These are phyloP conservation scores for Agapornis roseicollis DNA, from an alignment of 2,113 vertebrate species.

Conservation along the genomic window DNA sequence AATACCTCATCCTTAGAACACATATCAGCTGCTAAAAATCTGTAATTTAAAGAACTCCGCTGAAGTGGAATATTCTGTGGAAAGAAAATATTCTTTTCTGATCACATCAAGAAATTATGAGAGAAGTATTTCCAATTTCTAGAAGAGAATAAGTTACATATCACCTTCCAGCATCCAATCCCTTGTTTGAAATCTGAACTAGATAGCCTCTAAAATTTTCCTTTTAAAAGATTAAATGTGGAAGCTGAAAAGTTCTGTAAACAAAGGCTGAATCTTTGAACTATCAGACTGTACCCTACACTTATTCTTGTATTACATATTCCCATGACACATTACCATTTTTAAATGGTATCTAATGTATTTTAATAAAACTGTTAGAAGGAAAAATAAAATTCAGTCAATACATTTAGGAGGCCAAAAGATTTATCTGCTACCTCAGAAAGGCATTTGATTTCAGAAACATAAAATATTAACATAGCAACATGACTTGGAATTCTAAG, in stretches of 20 bases:
- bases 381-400: neutral
- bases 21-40: neutral
- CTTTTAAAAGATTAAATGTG: neutral
- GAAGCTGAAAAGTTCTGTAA: neutral
- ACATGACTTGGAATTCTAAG: neutral
- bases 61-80: neutral
- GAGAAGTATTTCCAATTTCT: neutral
- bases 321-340: neutral
- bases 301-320: neutral
- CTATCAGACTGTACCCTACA: neutral
- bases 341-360: neutral
- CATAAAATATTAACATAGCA: neutral
- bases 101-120: neutral
- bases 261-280: neutral
- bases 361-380: neutral
- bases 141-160: neutral
- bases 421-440: neutral
- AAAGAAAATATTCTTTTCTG: neutral
- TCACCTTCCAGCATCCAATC: neutral
- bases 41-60: neutral
- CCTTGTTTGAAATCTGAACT: neutral
- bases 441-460: constrained; percentile 5
- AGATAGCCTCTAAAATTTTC: neutral
- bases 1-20: neutral
- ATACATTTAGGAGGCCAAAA: neutral